Conservation (phyloP, 92 coral and sea anemone genomes). For the Ricordea florida region DNA sequence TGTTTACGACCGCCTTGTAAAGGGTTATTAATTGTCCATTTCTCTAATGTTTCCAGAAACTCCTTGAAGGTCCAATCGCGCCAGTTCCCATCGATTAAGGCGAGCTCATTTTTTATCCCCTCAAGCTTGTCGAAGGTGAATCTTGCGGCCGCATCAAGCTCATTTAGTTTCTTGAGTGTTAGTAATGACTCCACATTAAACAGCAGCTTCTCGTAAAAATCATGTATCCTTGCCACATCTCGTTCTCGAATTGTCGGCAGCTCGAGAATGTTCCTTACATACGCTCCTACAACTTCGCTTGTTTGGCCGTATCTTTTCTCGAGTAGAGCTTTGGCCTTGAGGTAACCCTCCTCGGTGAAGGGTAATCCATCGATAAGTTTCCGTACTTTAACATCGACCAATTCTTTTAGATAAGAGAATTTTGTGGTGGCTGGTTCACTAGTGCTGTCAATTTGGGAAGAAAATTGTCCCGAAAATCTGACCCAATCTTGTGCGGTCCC, state of each 20-base stretch:
- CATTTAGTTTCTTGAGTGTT: constrained; percentile 30
- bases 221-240: constrained; percentile 57
- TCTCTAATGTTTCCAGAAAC: constrained; percentile 45
- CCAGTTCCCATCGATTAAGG: constrained; percentile 49
- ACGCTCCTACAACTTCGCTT: constrained; percentile 55
- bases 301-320: constrained; percentile 39
- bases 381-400: constrained; percentile 46
- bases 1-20: not conserved
- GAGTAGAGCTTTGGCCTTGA: constrained; percentile 29
- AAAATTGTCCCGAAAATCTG: constrained; percentile 49
- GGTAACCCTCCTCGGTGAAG: constrained; percentile 56
- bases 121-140: constrained; percentile 51
- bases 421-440: constrained; percentile 30
- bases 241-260: constrained; percentile 50
- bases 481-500: constrained; percentile 55
- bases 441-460: constrained; percentile 40
- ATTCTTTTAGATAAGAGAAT: constrained; percentile 62
- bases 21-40: constrained; percentile 64
- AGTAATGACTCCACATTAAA: constrained; percentile 67
- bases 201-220: constrained; percentile 55
- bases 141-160: constrained; percentile 39
- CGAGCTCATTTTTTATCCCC: constrained; percentile 39
- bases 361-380: constrained; percentile 67
- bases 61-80: constrained; percentile 47
- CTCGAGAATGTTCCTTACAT: constrained; percentile 54